A percentile compares a stretch with the other conserved stretches of the same genome.
Conservation (phyloP, 2,888 invertebrate genomes). For the Mythimna loreyi region DNA sequence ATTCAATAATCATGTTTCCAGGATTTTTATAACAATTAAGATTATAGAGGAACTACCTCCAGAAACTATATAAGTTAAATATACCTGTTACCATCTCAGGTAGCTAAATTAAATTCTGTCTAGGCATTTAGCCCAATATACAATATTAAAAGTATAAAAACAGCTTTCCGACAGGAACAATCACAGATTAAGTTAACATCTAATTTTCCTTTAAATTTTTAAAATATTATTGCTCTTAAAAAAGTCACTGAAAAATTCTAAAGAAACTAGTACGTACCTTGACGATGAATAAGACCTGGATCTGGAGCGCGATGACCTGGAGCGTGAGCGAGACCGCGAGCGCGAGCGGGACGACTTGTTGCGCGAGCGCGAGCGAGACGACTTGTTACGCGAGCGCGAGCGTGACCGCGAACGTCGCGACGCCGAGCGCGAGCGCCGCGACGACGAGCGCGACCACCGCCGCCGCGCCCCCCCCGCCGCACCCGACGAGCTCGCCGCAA, state of each 20-base stretch:
- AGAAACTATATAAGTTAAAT: no score
- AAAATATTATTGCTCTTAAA: not conserved
- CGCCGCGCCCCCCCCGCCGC: constrained; percentile 57
- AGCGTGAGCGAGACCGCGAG: constrained; percentile 70
- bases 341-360: constrained; percentile 75
- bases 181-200: not conserved
- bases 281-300: constrained; percentile 90
- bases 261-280: constrained; percentile 72
- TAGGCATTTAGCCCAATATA: not conserved
- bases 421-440: constrained; percentile 75
- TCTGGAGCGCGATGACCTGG: constrained; percentile 71
- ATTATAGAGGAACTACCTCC: no score
- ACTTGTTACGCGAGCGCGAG: constrained; percentile 71
- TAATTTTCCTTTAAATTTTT: not conserved
- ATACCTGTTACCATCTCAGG: no score
- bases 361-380: constrained; percentile 70
- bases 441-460: constrained; percentile 81
- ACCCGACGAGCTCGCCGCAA: constrained; percentile 44
- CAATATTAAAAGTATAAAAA: not conserved
- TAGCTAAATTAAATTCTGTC: no score
- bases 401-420: constrained; percentile 69
- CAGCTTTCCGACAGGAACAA: not conserved
- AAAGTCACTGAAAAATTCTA: not conserved
- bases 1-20: no score
- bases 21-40: no score